Conservation (phyloP, 2,888 invertebrate genomes). For the Apodemia hepburni region DNA sequence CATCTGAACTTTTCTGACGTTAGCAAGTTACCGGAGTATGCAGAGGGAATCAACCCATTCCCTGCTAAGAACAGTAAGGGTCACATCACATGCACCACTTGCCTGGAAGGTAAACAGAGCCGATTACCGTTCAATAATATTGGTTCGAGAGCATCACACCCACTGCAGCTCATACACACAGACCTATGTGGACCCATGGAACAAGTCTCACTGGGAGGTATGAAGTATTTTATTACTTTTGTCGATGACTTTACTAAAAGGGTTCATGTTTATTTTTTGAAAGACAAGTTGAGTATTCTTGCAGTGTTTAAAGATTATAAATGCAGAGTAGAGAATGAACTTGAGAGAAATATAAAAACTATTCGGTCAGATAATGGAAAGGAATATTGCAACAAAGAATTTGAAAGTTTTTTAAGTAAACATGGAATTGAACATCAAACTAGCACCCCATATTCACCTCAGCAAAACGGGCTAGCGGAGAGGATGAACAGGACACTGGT, state of each 20-base stretch:
- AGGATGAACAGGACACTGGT: constrained; percentile 27
- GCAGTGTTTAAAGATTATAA: constrained; percentile 23
- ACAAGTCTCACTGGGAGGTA: constrained; percentile 24
- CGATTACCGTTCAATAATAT: constrained; percentile 28
- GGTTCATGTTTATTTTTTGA: constrained; percentile 30
- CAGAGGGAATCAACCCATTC: neutral
- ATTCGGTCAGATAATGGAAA: constrained; percentile 29
- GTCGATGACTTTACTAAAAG: constrained; percentile 28
- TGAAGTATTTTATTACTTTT: constrained; percentile 28
- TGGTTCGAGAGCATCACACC: constrained; percentile 27
- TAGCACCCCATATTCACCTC: constrained; percentile 25
- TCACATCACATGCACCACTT: neutral
- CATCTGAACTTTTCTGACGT: neutral
- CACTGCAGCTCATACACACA: constrained; percentile 27
- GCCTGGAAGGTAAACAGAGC: constrained; percentile 28
- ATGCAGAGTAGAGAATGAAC: constrained; percentile 23
- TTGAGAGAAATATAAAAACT: constrained; percentile 23
- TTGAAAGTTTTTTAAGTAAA: constrained; percentile 21
- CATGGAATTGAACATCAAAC: constrained; percentile 26
- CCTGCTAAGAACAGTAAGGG: neutral
- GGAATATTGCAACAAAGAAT: constrained; percentile 25
- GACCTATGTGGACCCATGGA: constrained; percentile 31
- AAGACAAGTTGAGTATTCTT: constrained; percentile 22
- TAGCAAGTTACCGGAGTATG: neutral
- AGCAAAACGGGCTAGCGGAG: constrained; percentile 29